Evolutionary conservation across 1,140 invertebrate species (phyloP), one percentile per base, ranked within the genome.

Genomic region (Acromyrmex charruanus): DNA sequence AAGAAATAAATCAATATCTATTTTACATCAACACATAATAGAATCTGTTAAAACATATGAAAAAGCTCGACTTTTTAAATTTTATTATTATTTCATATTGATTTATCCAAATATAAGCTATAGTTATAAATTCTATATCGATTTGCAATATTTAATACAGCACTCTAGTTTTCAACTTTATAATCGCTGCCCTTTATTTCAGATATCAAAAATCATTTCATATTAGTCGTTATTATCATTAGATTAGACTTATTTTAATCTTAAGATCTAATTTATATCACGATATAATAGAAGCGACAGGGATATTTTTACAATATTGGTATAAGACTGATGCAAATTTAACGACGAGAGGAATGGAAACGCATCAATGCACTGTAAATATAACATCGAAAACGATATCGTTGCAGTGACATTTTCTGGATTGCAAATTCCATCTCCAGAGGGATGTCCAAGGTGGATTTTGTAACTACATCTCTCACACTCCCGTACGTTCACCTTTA

Each of bases 371-470:
- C 49, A 31, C 77, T 39, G 39, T 74, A 81, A 81, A 81, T 71
- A 61, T 74, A 75, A 84, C 39, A 75, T 75, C 80, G 69, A 21
- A 63, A 84, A 18, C 39, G 55, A 84, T 84, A 75, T 61, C 69
- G 39, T 12, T 85, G 58, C 72, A 65, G 28, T 77, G 84, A 85
- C 75, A 85, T n/a, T 55, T 85, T 85, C 59, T 25, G 74, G 69
- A 75, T 84, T 74, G 80, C 80, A 84, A 75, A 84, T 84, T 75
- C 80, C 35, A 66, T 79, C 77, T 65, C 65, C 25, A 63, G 39
- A 74, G 80, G 35, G 18, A 63, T 63, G 80, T 84, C 80, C 69
- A 82, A 25, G 35, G 55, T 21, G 53, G 12, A 28, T 53, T 31
- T 39, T 86, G 66, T 71, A 9, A 12, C 58, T 44, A 44, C 49